These are phyloP conservation scores for Rana temporaria DNA, from an alignment of 2,113 vertebrate genomes.

Conservation along the genomic window DNA sequence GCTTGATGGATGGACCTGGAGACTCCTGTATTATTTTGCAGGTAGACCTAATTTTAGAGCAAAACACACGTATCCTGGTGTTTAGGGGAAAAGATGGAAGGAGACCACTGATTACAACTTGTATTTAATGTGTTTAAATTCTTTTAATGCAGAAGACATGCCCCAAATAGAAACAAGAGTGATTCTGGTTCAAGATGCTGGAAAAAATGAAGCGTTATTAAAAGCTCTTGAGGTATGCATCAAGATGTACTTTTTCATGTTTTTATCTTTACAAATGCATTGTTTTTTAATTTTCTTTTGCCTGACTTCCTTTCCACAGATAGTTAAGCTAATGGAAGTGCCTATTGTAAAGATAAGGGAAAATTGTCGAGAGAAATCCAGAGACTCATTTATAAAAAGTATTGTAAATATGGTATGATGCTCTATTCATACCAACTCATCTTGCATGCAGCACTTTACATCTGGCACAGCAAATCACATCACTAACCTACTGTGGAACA, in stretches of 20 bases:
- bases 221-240: constrained; percentile 87
- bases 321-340: constrained; percentile 94
- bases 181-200: constrained; percentile 86
- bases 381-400: constrained; percentile 95
- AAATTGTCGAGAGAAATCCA: constrained; percentile 82
- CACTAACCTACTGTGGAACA: constrained; percentile 20
- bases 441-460: constrained; percentile 71
- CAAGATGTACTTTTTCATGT: no score
- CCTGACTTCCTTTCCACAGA: constrained; percentile 84
- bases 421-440: constrained; percentile 65
- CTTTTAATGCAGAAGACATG: constrained; percentile 79
- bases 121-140: neutral
- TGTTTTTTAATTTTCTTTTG: constrained; percentile 60
- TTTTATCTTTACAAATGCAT: constrained; percentile 44
- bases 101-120: neutral
- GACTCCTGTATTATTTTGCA: no score
- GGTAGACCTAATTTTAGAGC: no score
- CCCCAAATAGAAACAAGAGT: constrained; percentile 89
- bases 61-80: no score
- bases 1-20: no score
- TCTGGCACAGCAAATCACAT: constrained; percentile 19
- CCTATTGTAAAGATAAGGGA: constrained; percentile 96
- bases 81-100: no score
- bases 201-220: constrained; percentile 76
- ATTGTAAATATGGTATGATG: constrained; percentile 94